phyloP scores from a whole-genome alignment of 2,113 vertebrate species.

The Rhombomys opimus region DNA sequence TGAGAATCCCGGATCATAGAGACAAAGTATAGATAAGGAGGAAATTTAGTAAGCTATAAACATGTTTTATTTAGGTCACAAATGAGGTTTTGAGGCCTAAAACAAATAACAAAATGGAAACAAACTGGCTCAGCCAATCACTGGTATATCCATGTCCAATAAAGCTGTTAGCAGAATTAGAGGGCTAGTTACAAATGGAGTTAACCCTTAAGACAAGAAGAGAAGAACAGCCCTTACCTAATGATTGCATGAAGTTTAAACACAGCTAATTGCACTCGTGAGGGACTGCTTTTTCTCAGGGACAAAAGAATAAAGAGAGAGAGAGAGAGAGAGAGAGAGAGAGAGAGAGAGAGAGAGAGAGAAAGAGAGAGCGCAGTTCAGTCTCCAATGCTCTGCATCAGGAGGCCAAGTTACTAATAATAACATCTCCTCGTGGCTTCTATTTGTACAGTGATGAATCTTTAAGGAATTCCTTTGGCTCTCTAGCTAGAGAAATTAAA shows the following conservation, averaged over 20 bases:
- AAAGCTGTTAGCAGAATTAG: constrained; percentile 47
- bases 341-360: no score
- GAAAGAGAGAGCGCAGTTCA: not conserved
- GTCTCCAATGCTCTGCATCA: not conserved
- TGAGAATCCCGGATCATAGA: not conserved
- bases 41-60: constrained; percentile 29
- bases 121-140: not conserved
- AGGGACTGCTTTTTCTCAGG: constrained; percentile 20
- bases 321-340: not conserved
- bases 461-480: constrained; percentile 23
- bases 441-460: not conserved
- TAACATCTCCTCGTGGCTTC: not conserved
- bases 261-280: not conserved
- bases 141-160: constrained; percentile 48
- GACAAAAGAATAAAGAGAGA: not conserved
- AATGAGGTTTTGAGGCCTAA: constrained; percentile 22
- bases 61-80: constrained; percentile 31
- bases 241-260: constrained; percentile 38
- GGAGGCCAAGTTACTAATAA: constrained; percentile 1
- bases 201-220: constrained; percentile 50
- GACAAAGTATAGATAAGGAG: not conserved
- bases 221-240: constrained; percentile 47
- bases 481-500: constrained; percentile 5
- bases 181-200: constrained; percentile 42
- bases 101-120: constrained; percentile 55